These are phyloP conservation scores for Vanessa cardui DNA, from an alignment of 2,888 invertebrate genomes.

Conservation along the genomic window DNA sequence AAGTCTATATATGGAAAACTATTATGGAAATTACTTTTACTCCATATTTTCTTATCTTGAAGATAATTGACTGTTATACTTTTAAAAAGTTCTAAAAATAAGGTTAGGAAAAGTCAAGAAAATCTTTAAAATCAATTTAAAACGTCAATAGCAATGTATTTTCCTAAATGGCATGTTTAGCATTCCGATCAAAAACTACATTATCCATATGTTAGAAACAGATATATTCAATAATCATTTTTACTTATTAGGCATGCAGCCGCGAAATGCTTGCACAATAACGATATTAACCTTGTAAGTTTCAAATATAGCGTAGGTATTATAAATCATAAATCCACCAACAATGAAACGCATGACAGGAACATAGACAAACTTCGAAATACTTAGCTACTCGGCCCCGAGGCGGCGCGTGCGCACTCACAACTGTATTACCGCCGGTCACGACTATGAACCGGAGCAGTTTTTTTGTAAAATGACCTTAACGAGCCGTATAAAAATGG, in stretches of 20 bases:
- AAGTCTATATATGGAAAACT: constrained; percentile 38
- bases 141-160: background rate
- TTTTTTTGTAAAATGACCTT: constrained; percentile 68
- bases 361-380: constrained; percentile 64
- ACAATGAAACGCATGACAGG: constrained; percentile 72
- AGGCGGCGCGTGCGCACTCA: constrained; percentile 73
- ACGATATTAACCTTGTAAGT: constrained; percentile 62
- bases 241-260: constrained; percentile 23
- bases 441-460: constrained; percentile 67
- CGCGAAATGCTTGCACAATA: constrained; percentile 51
- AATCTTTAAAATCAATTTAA: background rate
- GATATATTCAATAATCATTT: constrained; percentile 1
- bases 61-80: background rate
- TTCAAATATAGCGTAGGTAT: constrained; percentile 53
- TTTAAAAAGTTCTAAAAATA: constrained; percentile 2
- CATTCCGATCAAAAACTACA: background rate
- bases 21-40: constrained; percentile 13
- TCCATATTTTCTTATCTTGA: constrained; percentile 20
- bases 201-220: background rate
- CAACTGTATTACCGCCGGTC: constrained; percentile 60
- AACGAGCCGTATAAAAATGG: constrained; percentile 43
- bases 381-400: constrained; percentile 65
- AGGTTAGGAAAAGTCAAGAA: background rate
- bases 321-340: constrained; percentile 72
- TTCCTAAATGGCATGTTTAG: background rate